Base-by-base conservation (phyloP, 1,140 invertebrate species). In the Trichonephila clavata region DNA sequence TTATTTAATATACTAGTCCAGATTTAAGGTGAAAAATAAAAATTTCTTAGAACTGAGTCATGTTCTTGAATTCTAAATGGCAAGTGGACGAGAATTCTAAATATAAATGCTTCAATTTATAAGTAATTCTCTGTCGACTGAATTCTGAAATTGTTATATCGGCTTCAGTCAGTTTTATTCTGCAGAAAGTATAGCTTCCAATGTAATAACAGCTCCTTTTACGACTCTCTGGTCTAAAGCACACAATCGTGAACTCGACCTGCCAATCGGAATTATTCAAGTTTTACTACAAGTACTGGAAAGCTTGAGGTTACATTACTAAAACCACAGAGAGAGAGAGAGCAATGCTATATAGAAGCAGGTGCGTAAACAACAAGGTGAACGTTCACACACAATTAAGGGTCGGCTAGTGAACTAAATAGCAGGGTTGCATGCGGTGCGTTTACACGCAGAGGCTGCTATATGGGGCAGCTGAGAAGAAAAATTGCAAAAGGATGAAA, bases 301-400 rank as follows among this genome's bases (percentile, higher is more conserved):
- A 14, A 77, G 27, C 27, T 39, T 77, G 71, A 77, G 71, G 71
- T 77, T 77, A 77, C 71, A n/a, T 68, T 68, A 68, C 21, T 68
- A 68, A 68, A 27, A 32, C 27, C 14, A 16, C 71, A 32, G 32
- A 39, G 32, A 39, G 32, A 32, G 32, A 39, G 32, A 39, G 32
- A 39, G 71, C 71, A 32, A 77, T 77, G 71, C 32, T 32, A 77
- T 77, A 77, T 18, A 13, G 27, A 18, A 77, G 71, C 71, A 77
- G 71, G 71, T 77, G 71, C 24, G 16, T 32, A 77, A 77, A 77
- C 71, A 77, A 77, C 71, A 77, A 77, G 71, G 71, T 77, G 27
- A 77, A 77, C 71, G 71, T 68, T 68, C 65, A 68, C 65, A 68
- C 71, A 77, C 71, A 32, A 77, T 77, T 77, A 77, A 77, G 71